Evolutionary conservation across 1,140 invertebrate species (phyloP).

Genomic region (Drosophila suzukii): DNA sequence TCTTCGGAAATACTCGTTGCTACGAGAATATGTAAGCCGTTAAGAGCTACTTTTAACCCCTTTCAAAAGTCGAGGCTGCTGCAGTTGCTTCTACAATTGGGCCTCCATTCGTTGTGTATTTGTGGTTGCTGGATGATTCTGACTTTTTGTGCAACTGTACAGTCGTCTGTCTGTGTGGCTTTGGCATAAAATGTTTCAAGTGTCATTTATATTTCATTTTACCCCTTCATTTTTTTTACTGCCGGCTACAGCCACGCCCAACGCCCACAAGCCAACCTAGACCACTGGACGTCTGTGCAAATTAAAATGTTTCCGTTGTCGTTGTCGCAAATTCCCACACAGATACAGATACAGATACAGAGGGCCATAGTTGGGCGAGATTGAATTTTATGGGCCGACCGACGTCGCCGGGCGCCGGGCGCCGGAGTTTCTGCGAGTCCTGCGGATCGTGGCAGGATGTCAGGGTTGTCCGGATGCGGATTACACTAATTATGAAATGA

Average conservation of each 20-base stretch:
- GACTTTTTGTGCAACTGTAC: slow-evolving; percentile 70
- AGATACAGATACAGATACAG: slow-evolving; percentile 2
- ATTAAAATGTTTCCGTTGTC: slow-evolving; percentile 79
- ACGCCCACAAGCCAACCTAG: slow-evolving; percentile 13
- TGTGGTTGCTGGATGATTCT: slow-evolving; percentile 56
- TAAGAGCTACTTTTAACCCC: slow-evolving; percentile 1
- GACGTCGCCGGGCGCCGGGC: slow-evolving; percentile 34
- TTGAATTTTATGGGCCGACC: slow-evolving; percentile 68
- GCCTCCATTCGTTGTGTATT: slow-evolving; percentile 8
- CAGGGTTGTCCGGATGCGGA: slow-evolving; percentile 72
- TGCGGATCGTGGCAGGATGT: slow-evolving; percentile 51
- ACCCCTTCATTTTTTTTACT: slow-evolving; percentile 31
- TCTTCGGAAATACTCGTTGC: slow-evolving; percentile 18
- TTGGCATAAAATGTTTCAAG: slow-evolving; percentile 71
- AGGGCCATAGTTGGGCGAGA: slow-evolving; percentile 46
- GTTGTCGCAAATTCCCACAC: slow-evolving; percentile 29
- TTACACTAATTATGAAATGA: slow-evolving; percentile 76
- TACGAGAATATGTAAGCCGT: slow-evolving; percentile 25
- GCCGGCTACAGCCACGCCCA: slow-evolving; percentile 31
- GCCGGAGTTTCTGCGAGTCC: slow-evolving; percentile 14
- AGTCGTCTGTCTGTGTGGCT: slow-evolving; percentile 25
- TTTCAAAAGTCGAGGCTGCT: slow-evolving; percentile 47
- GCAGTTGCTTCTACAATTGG: slow-evolving; percentile 14
- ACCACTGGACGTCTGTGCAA: slow-evolving; percentile 66
- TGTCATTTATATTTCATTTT: slow-evolving; percentile 72